Conservation (phyloP, 2,797 vertebrate species). For the Anolis apletophallus region DNA sequence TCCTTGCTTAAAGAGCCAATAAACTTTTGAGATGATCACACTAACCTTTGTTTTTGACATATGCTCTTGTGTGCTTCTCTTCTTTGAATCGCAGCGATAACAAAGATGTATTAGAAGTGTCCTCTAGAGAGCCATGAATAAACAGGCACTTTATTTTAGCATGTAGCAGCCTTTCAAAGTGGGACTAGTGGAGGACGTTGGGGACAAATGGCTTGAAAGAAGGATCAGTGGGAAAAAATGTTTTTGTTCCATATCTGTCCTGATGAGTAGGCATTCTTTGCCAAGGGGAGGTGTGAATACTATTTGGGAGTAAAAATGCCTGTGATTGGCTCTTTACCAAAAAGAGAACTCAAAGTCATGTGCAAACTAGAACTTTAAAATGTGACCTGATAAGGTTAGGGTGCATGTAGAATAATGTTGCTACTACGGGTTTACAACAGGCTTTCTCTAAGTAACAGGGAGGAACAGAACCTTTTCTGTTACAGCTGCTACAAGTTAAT, state of each 20-base stretch:
- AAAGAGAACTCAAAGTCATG: neutral
- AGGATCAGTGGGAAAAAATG: no score
- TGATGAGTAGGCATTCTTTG: neutral
- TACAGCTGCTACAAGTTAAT: no score
- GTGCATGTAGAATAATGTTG: neutral
- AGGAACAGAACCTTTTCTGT: no score
- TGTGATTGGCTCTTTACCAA: neutral
- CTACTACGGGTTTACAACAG: no score
- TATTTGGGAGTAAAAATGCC: neutral
- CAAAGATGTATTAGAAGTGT: slow-evolving; percentile 20
- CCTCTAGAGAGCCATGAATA: slow-evolving; percentile 19
- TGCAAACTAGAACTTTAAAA: neutral
- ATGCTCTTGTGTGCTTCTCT: neutral
- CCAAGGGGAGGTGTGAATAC: neutral
- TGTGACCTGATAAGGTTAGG: neutral
- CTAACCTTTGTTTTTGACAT: slow-evolving; percentile 27
- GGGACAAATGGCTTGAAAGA: neutral
- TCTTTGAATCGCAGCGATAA: neutral
- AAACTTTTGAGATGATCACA: neutral
- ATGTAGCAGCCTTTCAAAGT: neutral
- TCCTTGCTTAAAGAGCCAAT: slow-evolving; percentile 19
- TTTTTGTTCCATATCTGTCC: neutral
- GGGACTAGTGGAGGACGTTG: neutral
- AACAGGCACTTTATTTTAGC: neutral
- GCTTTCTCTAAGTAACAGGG: no score